Percentiles rank a stretch among this genome's conserved stretches.
Evolutionary conservation across 2,888 invertebrate genomes (phyloP).

Genomic region (Ganaspis brasiliensis): DNA sequence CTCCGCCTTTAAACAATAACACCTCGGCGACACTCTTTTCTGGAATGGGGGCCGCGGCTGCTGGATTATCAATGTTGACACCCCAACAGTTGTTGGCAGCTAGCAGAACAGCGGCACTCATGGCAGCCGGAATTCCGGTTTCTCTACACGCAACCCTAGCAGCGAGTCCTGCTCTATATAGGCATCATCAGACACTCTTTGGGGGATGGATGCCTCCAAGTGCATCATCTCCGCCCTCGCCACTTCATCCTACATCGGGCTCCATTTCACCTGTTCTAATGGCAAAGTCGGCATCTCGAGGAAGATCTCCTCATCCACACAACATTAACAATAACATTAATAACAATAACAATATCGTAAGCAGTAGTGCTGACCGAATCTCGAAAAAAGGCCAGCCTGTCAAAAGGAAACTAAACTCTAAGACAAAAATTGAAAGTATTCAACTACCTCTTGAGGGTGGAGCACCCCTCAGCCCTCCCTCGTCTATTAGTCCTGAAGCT

Average conservation of each 20-base stretch:
- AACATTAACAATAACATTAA: slow-evolving; percentile 76
- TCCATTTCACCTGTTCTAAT: slow-evolving; percentile 76
- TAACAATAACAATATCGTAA: slow-evolving; percentile 81
- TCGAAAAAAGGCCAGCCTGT: slow-evolving; percentile 79
- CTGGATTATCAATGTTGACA: slow-evolving; percentile 82
- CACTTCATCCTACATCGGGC: slow-evolving; percentile 76
- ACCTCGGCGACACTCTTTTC: slow-evolving; percentile 80
- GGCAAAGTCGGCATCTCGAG: slow-evolving; percentile 79
- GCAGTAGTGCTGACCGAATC: slow-evolving; percentile 80
- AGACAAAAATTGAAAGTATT: slow-evolving; percentile 76
- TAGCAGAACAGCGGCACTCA: slow-evolving; percentile 79
- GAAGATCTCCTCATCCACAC: slow-evolving; percentile 68
- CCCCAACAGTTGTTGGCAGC: slow-evolving; percentile 82
- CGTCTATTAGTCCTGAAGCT: slow-evolving; percentile 78
- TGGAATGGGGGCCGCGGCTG: slow-evolving; percentile 81
- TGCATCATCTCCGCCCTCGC: slow-evolving; percentile 83
- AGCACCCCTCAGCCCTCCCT: slow-evolving; percentile 82
- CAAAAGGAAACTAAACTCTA: slow-evolving; percentile 81
- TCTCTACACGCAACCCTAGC: slow-evolving; percentile 83
- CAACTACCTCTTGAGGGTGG: slow-evolving; percentile 71
- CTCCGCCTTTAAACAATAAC: slow-evolving; percentile 83
- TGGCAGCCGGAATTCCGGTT: slow-evolving; percentile 83
- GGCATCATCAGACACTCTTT: slow-evolving; percentile 84
- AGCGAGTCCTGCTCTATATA: slow-evolving; percentile 84
- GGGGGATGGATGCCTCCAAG: slow-evolving; percentile 81